A percentile compares a stretch with the other conserved stretches of the same genome.
phyloP scores from a whole-genome alignment of 2,888 invertebrate genomes.

The Rhimphoctona megacephalus region DNA sequence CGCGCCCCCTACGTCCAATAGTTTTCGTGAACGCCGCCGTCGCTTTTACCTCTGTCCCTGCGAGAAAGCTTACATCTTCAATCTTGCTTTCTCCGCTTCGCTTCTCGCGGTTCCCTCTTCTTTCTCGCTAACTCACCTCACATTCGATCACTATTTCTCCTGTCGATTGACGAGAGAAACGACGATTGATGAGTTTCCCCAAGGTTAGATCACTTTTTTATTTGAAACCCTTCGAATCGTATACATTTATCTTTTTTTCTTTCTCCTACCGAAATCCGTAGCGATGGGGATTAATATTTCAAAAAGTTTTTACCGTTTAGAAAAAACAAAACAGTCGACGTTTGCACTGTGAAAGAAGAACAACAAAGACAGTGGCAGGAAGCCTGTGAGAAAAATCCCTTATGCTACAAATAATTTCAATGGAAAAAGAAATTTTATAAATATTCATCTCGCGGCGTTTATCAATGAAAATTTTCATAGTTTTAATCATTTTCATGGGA shows the following conservation, averaged over 20 bases:
- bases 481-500: neutral
- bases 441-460: too few relatives aligned
- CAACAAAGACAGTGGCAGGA: neutral
- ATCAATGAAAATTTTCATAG: neutral
- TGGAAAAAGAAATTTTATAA: neutral
- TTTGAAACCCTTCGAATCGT: neutral
- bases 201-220: slow-evolving; percentile 1
- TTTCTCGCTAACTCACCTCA: slow-evolving; percentile 43
- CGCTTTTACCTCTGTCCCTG: slow-evolving; percentile 58
- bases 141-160: slow-evolving; percentile 44
- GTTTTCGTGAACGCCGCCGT: slow-evolving; percentile 68
- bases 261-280: neutral
- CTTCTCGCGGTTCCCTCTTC: slow-evolving; percentile 37
- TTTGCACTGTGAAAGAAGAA: neutral
- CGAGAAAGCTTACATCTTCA: slow-evolving; percentile 59
- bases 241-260: neutral
- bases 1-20: slow-evolving; percentile 47
- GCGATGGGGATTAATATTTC: neutral
- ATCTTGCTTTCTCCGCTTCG: slow-evolving; percentile 62
- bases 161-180: slow-evolving; percentile 63
- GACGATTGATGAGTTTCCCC: slow-evolving; percentile 72
- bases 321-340: neutral
- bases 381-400: too few relatives aligned
- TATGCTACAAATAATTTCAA: neutral
- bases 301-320: neutral